Base-by-base conservation (phyloP, 2,888 invertebrate species). In the Amphipoea lucens region DNA sequence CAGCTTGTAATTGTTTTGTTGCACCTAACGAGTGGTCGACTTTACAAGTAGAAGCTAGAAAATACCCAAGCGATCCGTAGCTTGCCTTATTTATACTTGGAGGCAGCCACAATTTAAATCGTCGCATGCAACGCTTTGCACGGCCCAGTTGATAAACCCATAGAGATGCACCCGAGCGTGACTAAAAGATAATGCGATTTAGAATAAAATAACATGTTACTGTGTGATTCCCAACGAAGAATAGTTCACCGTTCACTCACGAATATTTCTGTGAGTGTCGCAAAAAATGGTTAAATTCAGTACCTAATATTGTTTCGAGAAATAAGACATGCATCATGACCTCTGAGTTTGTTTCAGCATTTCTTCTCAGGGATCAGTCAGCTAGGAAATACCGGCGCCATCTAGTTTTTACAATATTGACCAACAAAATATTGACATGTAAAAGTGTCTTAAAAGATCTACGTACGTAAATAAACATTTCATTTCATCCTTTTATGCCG, bases 181-280 rank as follows among this genome's bases (percentile, higher is more conserved):
- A 66, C 79, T 72, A 63, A 69, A 82, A 79, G 74, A 77, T 82
- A 82, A 82, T 85, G 40, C 20, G 72, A 82, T 82, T 85, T 82
- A 76, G 66, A 76, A 82, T 79, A 74, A 85, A 82, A 57, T 74
- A 23, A 68, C 65, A 74, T 66, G 78, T 76, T 66, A 62, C 12
- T 66, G 57, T 81, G n/a, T 23, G 42, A 66, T 66, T 67, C 29
- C 48, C 63, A 54, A 63, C 12, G 68, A 62, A 6, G 2, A 65
- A 76, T 76, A 65, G 11, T 40, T 36, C 0, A 40, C 20, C 3
- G 0, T 67, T 62, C 40, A 36, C 23, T 65, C 29, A 63, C 40
- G 14, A 45, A 79, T 42, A 12, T 40, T 14, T 60, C 14, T 11
- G 1, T 29, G 1, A 40, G 23, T 20, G 14, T 17, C 14, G 12